Base-by-base conservation (phyloP, 1,140 invertebrate genomes). In the Phymorhynchus buccinoides region DNA sequence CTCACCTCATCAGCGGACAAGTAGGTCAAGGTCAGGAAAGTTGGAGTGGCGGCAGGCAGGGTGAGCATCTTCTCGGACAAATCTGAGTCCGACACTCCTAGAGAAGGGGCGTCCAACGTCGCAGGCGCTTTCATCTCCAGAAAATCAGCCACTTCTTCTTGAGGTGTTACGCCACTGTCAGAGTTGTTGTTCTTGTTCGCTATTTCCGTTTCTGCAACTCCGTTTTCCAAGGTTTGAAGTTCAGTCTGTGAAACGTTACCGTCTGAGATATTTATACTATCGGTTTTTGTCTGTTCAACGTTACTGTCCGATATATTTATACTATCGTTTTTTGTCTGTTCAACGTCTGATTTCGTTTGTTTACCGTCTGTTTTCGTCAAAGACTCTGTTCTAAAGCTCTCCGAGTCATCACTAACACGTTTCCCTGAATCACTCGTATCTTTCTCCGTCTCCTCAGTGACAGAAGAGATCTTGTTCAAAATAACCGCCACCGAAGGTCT, bases 1-100 rank as follows among this genome's bases (percentile, higher is more conserved):
- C 81, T 16, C 30, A 71, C 81, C 66, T 83, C 14, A 73, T 83
- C 62, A 71, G 62, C 37, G 14, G 81, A 30, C 30, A 71, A 27
- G 27, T 73, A 83, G 7, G 18, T 30, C 0, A 32, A 30, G 30
- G 86, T 80, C 7, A 92, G 79, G 85, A 86, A 92, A 27, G 84
- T 44, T 80, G 89, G 88, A 42, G 90, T 80, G 7, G 90, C 78
- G n/a, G 88, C 83, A 83, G 91, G 91, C 7, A 92, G 48, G 41
- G 89, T 90, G 37, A 92, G 75, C 75, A 71, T 37, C 56, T 84
- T n/a, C n/a, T 90, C 89, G 41, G 84, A 89, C 66, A 91, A 84
- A 73, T 88, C 88, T 32, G 88, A 83, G 32, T 88, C 42, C 71
- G 89, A 89, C 84, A 71, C 56, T 68, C 30, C 35, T 1, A 88